Conservation (phyloP, 2,888 invertebrate species). For the Mythimna vitellina region DNA sequence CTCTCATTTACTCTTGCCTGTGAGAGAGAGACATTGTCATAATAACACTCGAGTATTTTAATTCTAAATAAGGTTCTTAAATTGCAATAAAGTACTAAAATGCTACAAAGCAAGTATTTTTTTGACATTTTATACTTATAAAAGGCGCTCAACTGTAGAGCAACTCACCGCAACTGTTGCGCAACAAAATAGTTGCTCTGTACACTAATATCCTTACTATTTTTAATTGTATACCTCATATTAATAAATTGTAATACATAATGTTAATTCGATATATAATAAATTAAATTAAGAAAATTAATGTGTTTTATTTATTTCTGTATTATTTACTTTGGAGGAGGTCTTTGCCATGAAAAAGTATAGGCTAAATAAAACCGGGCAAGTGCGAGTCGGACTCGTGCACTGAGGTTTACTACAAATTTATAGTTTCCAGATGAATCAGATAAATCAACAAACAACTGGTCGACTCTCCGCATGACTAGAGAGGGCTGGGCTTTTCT, state of each 20-base stretch:
- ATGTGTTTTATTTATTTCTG: conserved; percentile 10
- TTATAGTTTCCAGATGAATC: too few relatives aligned
- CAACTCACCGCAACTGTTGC: background rate
- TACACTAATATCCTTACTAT: conserved; percentile 19
- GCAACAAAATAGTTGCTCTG: conserved; percentile 4
- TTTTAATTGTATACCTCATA: conserved; percentile 41
- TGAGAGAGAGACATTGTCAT: too few relatives aligned
- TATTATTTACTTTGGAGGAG: too few relatives aligned
- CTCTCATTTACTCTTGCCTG: too few relatives aligned
- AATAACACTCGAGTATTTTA: too few relatives aligned
- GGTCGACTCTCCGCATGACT: too few relatives aligned
- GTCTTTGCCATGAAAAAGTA: too few relatives aligned
- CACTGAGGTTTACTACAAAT: too few relatives aligned
- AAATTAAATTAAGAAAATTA: conserved; percentile 8
- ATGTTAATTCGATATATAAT: conserved; percentile 32
- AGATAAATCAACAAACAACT: too few relatives aligned
- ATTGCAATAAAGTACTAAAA: background rate
- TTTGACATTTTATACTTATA: background rate
- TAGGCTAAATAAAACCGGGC: too few relatives aligned
- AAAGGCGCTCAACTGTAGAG: conserved; percentile 1
- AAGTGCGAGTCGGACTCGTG: too few relatives aligned
- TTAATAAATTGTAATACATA: conserved; percentile 9
- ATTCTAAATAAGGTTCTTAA: background rate
- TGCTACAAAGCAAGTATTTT: background rate
- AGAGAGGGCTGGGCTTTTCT: too few relatives aligned